Evolutionary conservation across 2,888 invertebrate species (phyloP).

Genomic region (Drosophila affinis): DNA sequence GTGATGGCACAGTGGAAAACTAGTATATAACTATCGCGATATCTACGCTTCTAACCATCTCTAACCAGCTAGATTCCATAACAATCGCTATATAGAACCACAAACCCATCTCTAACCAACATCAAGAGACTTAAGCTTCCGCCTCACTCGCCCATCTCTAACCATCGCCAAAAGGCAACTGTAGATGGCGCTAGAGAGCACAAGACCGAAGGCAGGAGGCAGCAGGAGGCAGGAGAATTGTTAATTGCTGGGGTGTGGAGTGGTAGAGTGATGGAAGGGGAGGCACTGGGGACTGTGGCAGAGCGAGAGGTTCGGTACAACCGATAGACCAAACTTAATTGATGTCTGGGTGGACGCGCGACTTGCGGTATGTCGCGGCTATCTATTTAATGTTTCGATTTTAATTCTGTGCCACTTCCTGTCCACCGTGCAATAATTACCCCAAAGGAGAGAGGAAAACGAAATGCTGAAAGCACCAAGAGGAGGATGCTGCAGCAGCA

Average conservation of each 20-base stretch:
- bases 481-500: background rate
- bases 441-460: slow-evolving; percentile 20
- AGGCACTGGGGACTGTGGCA: background rate
- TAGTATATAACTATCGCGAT: too few species aligned
- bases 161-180: slow-evolving; percentile 11
- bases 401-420: slow-evolving; percentile 72
- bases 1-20: background rate
- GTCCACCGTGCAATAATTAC: slow-evolving; percentile 58
- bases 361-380: slow-evolving; percentile 46
- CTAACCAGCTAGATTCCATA: too few species aligned
- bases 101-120: too few species aligned
- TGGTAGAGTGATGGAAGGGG: background rate
- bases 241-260: slow-evolving; percentile 43
- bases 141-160: background rate
- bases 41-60: too few species aligned
- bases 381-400: slow-evolving; percentile 73
- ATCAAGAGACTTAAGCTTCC: background rate
- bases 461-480: slow-evolving; percentile 7
- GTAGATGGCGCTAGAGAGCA: slow-evolving; percentile 52
- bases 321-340: slow-evolving; percentile 41
- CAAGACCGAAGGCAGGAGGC: background rate
- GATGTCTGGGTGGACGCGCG: slow-evolving; percentile 31
- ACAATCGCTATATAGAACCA: too few species aligned
- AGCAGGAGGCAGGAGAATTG: slow-evolving; percentile 19
- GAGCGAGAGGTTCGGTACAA: background rate